These are phyloP conservation scores for Campoletis raptor DNA, from an alignment of 2,888 invertebrate species.

Conservation along the genomic window DNA sequence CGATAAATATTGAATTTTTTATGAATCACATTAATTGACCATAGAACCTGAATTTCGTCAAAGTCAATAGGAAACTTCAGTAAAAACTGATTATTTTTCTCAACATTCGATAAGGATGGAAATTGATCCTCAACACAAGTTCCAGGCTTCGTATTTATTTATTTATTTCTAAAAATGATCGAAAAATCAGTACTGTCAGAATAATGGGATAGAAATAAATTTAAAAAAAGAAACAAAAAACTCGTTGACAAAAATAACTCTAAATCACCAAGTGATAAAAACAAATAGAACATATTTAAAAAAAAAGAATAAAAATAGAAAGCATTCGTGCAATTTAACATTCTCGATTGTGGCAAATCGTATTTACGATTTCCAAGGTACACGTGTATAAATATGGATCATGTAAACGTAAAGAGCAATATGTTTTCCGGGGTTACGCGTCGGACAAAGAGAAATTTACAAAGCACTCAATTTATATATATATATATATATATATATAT, in stretches of 20 bases:
- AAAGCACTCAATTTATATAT: conserved; percentile 24
- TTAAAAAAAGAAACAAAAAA: too few species aligned
- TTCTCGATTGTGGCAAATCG: conserved; percentile 26
- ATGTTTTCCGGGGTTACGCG: conserved; percentile 50
- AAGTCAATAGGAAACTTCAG: too few species aligned
- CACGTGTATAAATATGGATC: not conserved
- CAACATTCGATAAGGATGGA: too few species aligned
- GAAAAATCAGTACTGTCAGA: too few species aligned
- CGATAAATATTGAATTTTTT: too few species aligned
- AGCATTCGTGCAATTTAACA: not conserved
- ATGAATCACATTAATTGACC: too few species aligned
- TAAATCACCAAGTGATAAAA: not conserved
- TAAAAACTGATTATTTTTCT: too few species aligned
- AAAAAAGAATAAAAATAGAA: not conserved
- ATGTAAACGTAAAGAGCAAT: not conserved
- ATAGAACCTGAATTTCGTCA: too few species aligned
- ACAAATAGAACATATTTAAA: not conserved
- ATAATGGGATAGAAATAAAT: too few species aligned
- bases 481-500: not conserved
- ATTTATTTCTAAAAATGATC: too few species aligned
- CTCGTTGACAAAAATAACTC: not conserved
- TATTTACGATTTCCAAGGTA: not conserved
- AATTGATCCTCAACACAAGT: too few species aligned
- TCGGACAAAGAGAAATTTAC: conserved; percentile 58
- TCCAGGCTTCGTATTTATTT: too few species aligned